Conservation (phyloP, 1,140 invertebrate genomes). For the Rhopalosiphum maidis region DNA sequence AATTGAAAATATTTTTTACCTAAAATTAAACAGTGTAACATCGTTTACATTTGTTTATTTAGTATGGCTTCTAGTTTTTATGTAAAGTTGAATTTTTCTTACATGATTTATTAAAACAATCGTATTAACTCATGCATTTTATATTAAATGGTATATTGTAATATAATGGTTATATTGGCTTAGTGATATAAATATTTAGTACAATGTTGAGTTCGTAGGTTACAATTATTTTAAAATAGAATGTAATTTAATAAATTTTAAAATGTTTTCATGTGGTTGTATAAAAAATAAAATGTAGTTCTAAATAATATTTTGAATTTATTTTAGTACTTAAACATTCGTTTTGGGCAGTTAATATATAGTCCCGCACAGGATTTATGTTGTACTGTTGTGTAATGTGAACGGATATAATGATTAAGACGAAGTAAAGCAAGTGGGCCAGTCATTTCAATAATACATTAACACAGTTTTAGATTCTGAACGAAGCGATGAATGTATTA, state of each 20-base stretch:
- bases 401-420: conserved; percentile 34
- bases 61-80: not conserved
- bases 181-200: not conserved
- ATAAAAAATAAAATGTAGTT: not conserved
- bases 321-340: not conserved
- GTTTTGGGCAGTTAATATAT: not conserved
- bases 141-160: too few species aligned
- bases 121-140: not conserved
- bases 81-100: not conserved
- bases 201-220: not conserved
- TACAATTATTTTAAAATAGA: not conserved
- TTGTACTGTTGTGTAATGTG: not conserved
- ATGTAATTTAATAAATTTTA: not conserved
- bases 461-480: conserved; percentile 1
- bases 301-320: not conserved
- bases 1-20: not conserved
- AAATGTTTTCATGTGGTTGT: not conserved
- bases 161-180: not conserved
- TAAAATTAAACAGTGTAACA: not conserved
- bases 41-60: not conserved
- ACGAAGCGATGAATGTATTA: not conserved
- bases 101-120: not conserved
- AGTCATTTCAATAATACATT: not conserved
- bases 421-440: not conserved
- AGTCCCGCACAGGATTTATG: not conserved